A percentile compares a stretch with the other conserved stretches of the same genome.
phyloP scores from a whole-genome alignment of 2,888 invertebrate genomes.

The Drosophila multiciliata region DNA sequence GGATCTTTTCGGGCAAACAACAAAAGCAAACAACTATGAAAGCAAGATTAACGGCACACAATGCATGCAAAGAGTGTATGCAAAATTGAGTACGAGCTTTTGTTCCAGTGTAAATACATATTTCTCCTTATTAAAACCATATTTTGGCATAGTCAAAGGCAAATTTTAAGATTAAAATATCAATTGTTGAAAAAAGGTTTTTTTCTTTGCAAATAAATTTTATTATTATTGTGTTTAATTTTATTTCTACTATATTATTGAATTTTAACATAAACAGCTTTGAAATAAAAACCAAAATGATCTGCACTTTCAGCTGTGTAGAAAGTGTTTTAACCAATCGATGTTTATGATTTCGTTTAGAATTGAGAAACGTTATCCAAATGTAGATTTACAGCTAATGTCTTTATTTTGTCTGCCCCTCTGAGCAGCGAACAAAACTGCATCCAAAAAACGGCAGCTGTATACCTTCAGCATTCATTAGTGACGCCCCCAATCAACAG shows the following conservation, averaged over 20 bases:
- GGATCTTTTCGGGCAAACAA: slow-evolving; percentile 2
- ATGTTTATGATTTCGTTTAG: not conserved
- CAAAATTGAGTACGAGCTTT: not conserved
- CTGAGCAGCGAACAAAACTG: slow-evolving; percentile 36
- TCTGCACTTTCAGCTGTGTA: not conserved
- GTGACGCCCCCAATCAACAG: slow-evolving; percentile 47
- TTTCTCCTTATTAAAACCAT: not conserved
- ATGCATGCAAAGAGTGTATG: slow-evolving; percentile 7
- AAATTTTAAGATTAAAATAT: not conserved
- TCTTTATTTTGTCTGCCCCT: slow-evolving; percentile 39
- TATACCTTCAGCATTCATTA: slow-evolving; percentile 1
- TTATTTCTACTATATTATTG: fast-evolving
- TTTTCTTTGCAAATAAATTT: not conserved
- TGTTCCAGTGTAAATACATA: not conserved
- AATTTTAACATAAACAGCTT: not conserved
- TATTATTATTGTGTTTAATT: not conserved
- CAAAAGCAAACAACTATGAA: not conserved
- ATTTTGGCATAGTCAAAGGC: not conserved
- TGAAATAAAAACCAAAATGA: not conserved
- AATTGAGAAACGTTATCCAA: not conserved
- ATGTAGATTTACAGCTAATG: slow-evolving; percentile 33
- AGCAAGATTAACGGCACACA: slow-evolving; percentile 20
- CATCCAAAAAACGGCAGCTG: not conserved
- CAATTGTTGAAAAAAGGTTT: not conserved
- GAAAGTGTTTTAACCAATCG: not conserved